Evolutionary conservation across 2,888 invertebrate species (phyloP).

Genomic region (Hirtodrosophila duncani): DNA sequence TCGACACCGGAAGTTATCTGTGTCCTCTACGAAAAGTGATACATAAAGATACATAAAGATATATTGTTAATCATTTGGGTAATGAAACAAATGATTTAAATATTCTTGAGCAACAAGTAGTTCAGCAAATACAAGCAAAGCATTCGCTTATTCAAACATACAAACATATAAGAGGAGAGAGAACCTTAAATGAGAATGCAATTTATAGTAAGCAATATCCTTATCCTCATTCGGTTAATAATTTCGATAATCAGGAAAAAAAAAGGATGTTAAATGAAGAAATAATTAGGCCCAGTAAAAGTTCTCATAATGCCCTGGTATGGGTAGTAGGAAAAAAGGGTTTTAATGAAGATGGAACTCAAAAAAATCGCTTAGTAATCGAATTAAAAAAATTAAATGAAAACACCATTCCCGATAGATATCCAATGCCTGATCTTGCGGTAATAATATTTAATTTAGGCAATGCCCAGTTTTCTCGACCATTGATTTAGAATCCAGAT

Average conservation of each 20-base stretch:
- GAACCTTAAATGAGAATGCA: too few relatives aligned
- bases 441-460: not conserved
- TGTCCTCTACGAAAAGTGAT: too few relatives aligned
- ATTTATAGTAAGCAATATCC: not conserved
- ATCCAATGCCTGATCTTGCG: not conserved
- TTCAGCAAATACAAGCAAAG: too few relatives aligned
- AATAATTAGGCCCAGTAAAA: not conserved
- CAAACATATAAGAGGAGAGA: too few relatives aligned
- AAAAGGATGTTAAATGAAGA: conserved; percentile 1
- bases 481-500: not conserved
- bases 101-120: too few relatives aligned
- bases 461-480: not conserved
- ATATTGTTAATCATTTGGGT: too few relatives aligned
- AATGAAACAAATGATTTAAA: too few relatives aligned
- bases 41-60: too few relatives aligned
- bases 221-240: not conserved
- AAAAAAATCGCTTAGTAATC: not conserved
- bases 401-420: too few relatives aligned
- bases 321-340: not conserved
- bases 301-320: not conserved
- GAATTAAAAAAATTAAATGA: not conserved
- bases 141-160: too few relatives aligned
- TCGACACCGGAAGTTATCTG: too few relatives aligned
- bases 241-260: not conserved
- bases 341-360: not conserved